These are phyloP conservation scores for Hemicentrotus pulcherrimus DNA, from an alignment of 35 echinoderm and acorn worm genomes.

Conservation along the genomic window DNA sequence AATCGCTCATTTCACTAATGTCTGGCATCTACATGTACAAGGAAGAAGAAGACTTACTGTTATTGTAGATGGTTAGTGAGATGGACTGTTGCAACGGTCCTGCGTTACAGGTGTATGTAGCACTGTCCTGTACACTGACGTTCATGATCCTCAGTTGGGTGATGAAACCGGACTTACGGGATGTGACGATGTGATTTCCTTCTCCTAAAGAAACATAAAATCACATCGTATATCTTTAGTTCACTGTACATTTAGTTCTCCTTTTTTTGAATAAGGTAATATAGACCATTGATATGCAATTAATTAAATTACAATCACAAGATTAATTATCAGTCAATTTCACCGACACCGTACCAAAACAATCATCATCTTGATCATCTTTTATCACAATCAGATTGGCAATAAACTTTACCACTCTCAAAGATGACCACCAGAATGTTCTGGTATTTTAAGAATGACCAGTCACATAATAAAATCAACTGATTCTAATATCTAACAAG, in stretches of 20 bases:
- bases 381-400: not conserved
- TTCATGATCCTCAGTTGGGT: constrained; percentile 69
- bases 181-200: constrained; percentile 4
- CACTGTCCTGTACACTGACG: constrained; percentile 66
- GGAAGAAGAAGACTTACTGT: not conserved
- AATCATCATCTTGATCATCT: not conserved
- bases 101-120: constrained; percentile 68
- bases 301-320: not conserved
- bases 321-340: not conserved
- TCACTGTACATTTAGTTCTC: too few relatives aligned
- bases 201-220: constrained; percentile 1
- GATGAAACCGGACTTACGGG: constrained; percentile 15
- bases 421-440: too few relatives aligned
- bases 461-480: too few relatives aligned
- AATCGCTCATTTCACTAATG: too few relatives aligned
- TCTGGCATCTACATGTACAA: too few relatives aligned
- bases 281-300: too few relatives aligned
- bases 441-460: too few relatives aligned
- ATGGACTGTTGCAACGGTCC: constrained; percentile 67
- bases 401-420: too few relatives aligned
- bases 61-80: constrained; percentile 49
- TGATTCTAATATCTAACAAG: too few relatives aligned
- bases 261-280: too few relatives aligned
- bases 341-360: too few relatives aligned
- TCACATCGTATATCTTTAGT: not conserved